Conservation (phyloP, 2,113 vertebrate species). For the Lagopus leucura region DNA sequence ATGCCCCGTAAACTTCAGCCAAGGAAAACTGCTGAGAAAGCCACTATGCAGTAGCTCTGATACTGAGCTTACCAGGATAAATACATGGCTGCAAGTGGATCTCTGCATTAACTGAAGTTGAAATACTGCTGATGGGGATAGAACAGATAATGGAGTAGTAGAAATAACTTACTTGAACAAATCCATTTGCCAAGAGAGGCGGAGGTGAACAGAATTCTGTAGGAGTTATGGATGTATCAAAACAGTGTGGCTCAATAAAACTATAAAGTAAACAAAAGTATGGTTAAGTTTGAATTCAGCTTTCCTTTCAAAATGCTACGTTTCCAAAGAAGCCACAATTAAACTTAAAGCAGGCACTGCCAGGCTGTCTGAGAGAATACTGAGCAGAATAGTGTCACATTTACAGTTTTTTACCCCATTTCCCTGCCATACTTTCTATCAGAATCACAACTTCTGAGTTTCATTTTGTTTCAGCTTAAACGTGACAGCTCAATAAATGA, state of each 20-base stretch:
- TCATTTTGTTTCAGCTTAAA: not conserved
- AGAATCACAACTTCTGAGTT: not conserved
- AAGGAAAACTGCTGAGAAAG: not conserved
- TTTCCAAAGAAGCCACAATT: not conserved
- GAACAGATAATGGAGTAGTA: not conserved
- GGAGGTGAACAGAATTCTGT: conserved; percentile 83
- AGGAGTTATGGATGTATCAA: conserved; percentile 80
- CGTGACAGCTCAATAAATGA: not conserved
- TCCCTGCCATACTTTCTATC: not conserved
- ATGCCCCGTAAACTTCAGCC: not conserved
- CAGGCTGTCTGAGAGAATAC: not conserved
- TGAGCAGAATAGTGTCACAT: not conserved
- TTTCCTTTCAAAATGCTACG: conserved; percentile 17
- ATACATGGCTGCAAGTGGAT: not conserved
- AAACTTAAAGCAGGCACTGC: not conserved
- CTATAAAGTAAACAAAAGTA: conserved; percentile 71
- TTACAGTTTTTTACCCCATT: not conserved
- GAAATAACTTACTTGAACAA: conserved; percentile 82
- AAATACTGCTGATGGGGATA: not conserved
- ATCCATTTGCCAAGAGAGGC: conserved; percentile 86
- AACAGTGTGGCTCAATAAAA: conserved; percentile 92
- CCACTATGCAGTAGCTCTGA: not conserved
- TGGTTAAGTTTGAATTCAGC: not conserved
- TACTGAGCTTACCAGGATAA: not conserved
- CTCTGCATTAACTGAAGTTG: not conserved